These are phyloP conservation scores for Drosophila simulans DNA, from an alignment of 1,140 invertebrate species.

Conservation along the genomic window DNA sequence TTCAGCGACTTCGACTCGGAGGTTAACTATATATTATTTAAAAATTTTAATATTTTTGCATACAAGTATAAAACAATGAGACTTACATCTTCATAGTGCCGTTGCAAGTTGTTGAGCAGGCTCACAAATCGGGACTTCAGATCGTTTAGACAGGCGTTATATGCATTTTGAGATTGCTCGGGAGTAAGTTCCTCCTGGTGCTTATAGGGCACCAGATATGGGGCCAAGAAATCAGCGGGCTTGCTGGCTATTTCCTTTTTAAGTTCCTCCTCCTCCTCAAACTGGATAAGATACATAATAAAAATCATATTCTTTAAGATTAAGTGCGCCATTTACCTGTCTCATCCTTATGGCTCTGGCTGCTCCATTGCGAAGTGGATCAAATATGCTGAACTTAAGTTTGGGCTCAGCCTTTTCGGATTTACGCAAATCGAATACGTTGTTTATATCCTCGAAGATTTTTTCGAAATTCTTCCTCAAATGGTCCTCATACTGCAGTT, in stretches of 20 bases:
- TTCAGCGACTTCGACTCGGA: constrained; percentile 75
- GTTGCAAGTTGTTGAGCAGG: constrained; percentile 86
- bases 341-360: constrained; percentile 74
- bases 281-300: constrained; percentile 56
- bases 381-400: constrained; percentile 85
- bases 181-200: constrained; percentile 74
- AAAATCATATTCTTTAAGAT: neutral
- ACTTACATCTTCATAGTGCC: constrained; percentile 85
- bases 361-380: constrained; percentile 86
- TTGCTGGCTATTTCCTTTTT: constrained; percentile 75
- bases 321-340: constrained; percentile 28
- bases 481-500: constrained; percentile 85
- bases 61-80: no score
- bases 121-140: constrained; percentile 85
- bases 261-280: constrained; percentile 77
- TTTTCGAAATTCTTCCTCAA: constrained; percentile 82
- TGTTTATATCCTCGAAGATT: constrained; percentile 85
- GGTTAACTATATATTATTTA: constrained; percentile 56
- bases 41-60: neutral
- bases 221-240: constrained; percentile 86
- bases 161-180: constrained; percentile 83
- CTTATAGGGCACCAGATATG: constrained; percentile 86
- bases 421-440: constrained; percentile 85
- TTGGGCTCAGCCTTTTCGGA: constrained; percentile 85
- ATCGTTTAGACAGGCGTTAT: constrained; percentile 86